Base-by-base conservation (phyloP, 2,113 vertebrate genomes). In the Crotophaga sulcirostris region DNA sequence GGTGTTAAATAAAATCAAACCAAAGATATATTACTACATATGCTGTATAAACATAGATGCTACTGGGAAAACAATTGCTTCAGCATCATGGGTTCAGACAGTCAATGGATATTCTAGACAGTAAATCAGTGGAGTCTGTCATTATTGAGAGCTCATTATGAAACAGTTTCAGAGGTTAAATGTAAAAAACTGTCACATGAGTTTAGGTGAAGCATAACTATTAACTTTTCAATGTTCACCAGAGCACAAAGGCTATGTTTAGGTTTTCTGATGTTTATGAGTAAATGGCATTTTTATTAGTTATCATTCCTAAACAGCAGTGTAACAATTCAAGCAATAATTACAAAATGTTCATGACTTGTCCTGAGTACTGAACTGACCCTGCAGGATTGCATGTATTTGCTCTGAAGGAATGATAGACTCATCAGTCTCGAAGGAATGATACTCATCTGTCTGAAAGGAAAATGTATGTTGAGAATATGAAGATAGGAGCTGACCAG, bases 161-260 rank as follows among this genome's bases (percentile, higher is more conserved):
- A 87, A 90, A 67, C 40, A 13, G 6, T 92, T 93, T 87, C 47
- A 69, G 58, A 85, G 74, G 67, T 85, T 87, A 94, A 59, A 87
- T 83, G 36, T 58, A 59, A 92, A 90, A 89, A 56, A 47, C 77
- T 86, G 36, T 90, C 49, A 90, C 75, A 42, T 21, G 62, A 84
- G 21, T 63, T 82, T 85, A 90, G 84, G 45, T 36, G 40, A 91
- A 88, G 64, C 73, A 91, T 94, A 95, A 17, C 72, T 93, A 86
- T 76, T 96, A 90, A n/a, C 69, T 89, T 93, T 72, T 90, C 87
- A 84, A 42, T 69, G 83, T 90, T 91, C 47, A 77, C 91, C 59
- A 76, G 73, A 89, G 91, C 59, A 34, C 36, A 94, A 81, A 83
- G 54, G 29, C 44, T 72, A 31, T 87, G 24, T 91, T 96, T 88